Conservation (phyloP, 2,888 invertebrate genomes). For the Carabus problematicus region DNA sequence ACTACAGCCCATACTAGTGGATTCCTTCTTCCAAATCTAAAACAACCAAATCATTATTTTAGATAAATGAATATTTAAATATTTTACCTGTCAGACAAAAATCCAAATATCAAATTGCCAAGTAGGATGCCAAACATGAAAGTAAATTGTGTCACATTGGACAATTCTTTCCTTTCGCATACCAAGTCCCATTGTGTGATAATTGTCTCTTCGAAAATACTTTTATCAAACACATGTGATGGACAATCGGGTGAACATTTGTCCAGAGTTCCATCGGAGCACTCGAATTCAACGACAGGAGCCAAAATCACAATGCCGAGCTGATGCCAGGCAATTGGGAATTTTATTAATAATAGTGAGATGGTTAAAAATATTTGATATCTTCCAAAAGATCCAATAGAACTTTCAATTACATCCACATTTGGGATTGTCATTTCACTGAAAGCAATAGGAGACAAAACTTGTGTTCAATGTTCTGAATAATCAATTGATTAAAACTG, state of each 20-base stretch:
- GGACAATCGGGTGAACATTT: slow-evolving; percentile 27
- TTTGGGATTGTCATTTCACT: slow-evolving; percentile 28
- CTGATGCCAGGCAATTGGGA: slow-evolving; percentile 66
- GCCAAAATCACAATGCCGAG: slow-evolving; percentile 65
- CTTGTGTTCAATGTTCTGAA: too few relatives aligned
- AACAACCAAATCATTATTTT: background rate
- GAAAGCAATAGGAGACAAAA: too few relatives aligned
- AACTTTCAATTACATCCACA: slow-evolving; percentile 58
- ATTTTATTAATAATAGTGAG: slow-evolving; percentile 62
- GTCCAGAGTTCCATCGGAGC: slow-evolving; percentile 53
- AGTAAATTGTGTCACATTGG: slow-evolving; percentile 65
- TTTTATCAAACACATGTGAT: slow-evolving; percentile 61
- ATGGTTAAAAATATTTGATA: slow-evolving; percentile 65
- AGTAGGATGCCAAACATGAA: slow-evolving; percentile 65
- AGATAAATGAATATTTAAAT: too few relatives aligned
- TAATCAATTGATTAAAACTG: too few relatives aligned
- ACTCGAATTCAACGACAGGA: slow-evolving; percentile 62
- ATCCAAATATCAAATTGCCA: slow-evolving; percentile 71
- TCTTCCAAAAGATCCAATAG: slow-evolving; percentile 58
- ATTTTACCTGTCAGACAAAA: slow-evolving; percentile 75
- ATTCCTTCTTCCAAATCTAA: slow-evolving; percentile 66
- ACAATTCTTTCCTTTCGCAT: slow-evolving; percentile 63
- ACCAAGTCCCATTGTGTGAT: slow-evolving; percentile 69
- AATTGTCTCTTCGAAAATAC: slow-evolving; percentile 64
- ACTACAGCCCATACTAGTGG: slow-evolving; percentile 67